A percentile compares a stretch with the other conserved stretches of the same genome.
Conservation (phyloP, 2,113 vertebrate species). For the Antennarius striatus region DNA sequence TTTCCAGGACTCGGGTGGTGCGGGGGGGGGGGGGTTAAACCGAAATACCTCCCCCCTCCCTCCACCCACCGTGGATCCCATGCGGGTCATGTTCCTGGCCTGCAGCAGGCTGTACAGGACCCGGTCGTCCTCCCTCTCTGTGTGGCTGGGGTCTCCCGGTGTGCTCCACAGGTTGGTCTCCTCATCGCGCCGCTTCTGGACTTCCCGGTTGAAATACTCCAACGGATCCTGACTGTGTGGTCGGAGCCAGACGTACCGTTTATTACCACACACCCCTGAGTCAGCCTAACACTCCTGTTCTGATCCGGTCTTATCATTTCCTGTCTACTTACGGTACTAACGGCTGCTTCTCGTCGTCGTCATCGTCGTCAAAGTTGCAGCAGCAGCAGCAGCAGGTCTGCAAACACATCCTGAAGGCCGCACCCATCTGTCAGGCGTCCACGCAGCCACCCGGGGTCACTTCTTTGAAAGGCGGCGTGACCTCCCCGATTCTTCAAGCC, state of each 20-base stretch:
- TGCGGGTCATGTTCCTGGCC: slow-evolving; percentile 75
- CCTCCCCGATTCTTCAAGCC: slow-evolving; percentile 6
- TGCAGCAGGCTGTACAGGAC: slow-evolving; percentile 80
- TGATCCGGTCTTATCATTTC: not conserved
- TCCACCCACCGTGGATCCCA: slow-evolving; percentile 78
- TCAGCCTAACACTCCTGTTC: not conserved
- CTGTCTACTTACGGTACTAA: slow-evolving; percentile 72
- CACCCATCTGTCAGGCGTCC: slow-evolving; percentile 67
- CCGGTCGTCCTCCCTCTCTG: slow-evolving; percentile 82
- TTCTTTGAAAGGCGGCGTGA: not conserved
- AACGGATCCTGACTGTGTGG: slow-evolving; percentile 75
- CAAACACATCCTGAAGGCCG: slow-evolving; percentile 70
- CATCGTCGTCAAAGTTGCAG: slow-evolving; percentile 41
- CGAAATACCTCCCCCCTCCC: too few species aligned
- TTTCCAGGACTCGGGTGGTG: too few species aligned
- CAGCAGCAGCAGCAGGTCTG: slow-evolving; percentile 80
- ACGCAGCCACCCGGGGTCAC: not conserved
- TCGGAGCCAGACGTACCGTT: not conserved
- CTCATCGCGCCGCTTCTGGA: slow-evolving; percentile 82
- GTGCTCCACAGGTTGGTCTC: slow-evolving; percentile 85
- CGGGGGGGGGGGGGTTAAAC: too few species aligned
- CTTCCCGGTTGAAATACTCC: slow-evolving; percentile 83
- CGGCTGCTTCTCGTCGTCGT: slow-evolving; percentile 79
- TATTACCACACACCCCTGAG: not conserved
- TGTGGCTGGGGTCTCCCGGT: slow-evolving; percentile 82